Percentiles rank a stretch among this genome's conserved stretches.
Evolutionary conservation across 2,888 invertebrate genomes (phyloP).

Genomic region (Oxyteleia sp.): DNA sequence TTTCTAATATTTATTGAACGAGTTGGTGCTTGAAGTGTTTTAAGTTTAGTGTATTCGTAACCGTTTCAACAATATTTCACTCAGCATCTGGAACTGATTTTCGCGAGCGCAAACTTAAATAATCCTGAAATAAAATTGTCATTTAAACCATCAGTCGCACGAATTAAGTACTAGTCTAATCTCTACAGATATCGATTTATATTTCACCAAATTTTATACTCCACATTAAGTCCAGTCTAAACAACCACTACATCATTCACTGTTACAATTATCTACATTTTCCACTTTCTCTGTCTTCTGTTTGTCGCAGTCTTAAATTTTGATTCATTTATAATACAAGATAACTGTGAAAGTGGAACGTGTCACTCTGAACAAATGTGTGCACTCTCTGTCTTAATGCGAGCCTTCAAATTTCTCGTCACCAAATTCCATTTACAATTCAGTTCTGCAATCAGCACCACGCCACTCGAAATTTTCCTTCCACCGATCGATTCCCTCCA

Average conservation of each 20-base stretch:
- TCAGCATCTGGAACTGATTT: too few relatives aligned
- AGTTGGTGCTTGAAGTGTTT: constrained; percentile 30
- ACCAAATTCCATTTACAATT: neutral
- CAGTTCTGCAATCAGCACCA: neutral
- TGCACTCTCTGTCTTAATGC: constrained; percentile 19
- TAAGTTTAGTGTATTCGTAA: constrained; percentile 5
- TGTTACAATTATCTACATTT: constrained; percentile 26
- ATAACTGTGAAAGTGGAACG: constrained; percentile 43
- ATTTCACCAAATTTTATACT: neutral
- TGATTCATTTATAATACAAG: constrained; percentile 14
- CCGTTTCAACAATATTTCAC: neutral
- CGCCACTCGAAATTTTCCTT: neutral
- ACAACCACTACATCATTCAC: neutral
- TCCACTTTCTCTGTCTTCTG: constrained; percentile 45
- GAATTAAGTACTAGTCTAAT: too few relatives aligned
- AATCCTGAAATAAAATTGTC: too few relatives aligned
- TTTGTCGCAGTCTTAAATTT: constrained; percentile 47
- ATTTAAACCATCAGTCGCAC: too few relatives aligned
- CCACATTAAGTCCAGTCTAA: constrained; percentile 1
- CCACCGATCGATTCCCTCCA: neutral
- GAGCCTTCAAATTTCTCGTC: neutral
- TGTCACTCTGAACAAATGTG: too few relatives aligned
- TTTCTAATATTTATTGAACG: constrained; percentile 36
- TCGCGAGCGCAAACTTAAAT: neutral
- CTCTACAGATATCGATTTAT: too few relatives aligned